These are phyloP conservation scores for Romanogobio albipinnatus DNA, from an alignment of 2,113 vertebrate genomes.

Conservation along the genomic window DNA sequence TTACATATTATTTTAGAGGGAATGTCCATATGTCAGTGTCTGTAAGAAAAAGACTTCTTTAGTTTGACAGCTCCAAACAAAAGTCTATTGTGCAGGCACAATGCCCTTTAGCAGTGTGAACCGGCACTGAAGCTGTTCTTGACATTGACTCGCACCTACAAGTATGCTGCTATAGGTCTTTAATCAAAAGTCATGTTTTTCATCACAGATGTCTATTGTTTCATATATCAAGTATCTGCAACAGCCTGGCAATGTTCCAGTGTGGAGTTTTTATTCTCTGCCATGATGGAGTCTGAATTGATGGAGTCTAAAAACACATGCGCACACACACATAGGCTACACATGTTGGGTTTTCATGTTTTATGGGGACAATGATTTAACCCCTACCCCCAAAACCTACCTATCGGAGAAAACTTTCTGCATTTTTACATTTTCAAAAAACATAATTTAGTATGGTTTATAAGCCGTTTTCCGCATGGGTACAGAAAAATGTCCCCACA, in stretches of 20 bases:
- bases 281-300: not conserved
- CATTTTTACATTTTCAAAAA: no score
- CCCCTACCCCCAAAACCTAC: no score
- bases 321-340: not conserved
- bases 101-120: slow-evolving; percentile 22
- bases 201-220: slow-evolving; percentile 32
- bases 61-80: slow-evolving; percentile 30
- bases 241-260: not conserved
- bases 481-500: no score
- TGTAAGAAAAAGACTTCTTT: slow-evolving; percentile 11
- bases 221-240: slow-evolving; percentile 1
- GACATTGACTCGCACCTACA: slow-evolving; percentile 20
- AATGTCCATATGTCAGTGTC: slow-evolving; percentile 22
- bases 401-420: no score
- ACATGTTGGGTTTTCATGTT: no score
- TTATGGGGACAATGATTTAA: no score
- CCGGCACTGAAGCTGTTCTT: slow-evolving; percentile 20
- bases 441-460: no score
- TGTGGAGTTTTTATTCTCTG: not conserved
- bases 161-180: slow-evolving; percentile 8
- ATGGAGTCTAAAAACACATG: not conserved
- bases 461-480: no score
- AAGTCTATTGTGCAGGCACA: slow-evolving; percentile 36
- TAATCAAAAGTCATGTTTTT: slow-evolving; percentile 26
- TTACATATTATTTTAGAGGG: not conserved